phyloP scores from a whole-genome alignment of 2,888 invertebrate species.

The Monopis laevigella region DNA sequence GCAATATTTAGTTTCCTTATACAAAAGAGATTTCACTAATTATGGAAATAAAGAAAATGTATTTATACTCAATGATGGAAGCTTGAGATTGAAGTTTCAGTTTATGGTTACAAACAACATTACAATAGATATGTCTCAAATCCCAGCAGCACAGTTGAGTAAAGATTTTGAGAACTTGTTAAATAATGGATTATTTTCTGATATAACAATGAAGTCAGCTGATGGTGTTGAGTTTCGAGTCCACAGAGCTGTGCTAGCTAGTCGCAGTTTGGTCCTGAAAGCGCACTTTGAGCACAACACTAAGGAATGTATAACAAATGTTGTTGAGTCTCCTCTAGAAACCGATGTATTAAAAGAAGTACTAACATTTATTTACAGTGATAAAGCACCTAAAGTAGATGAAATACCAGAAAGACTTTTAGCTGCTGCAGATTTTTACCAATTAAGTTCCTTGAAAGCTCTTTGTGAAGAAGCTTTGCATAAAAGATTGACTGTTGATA shows the following conservation, averaged over 20 bases:
- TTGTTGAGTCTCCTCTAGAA: conserved; percentile 47
- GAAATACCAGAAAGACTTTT: conserved; percentile 52
- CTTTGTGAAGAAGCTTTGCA: conserved; percentile 53
- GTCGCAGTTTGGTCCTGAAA: conserved; percentile 49
- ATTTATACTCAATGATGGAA: too few species aligned
- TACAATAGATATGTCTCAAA: conserved; percentile 36
- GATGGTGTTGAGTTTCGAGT: conserved; percentile 48
- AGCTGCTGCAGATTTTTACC: conserved; percentile 56
- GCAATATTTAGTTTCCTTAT: conserved; percentile 52
- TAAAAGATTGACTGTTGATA: conserved; percentile 50
- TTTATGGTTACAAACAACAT: conserved; percentile 53
- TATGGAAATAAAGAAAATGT: too few species aligned
- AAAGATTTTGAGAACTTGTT: conserved; percentile 50
- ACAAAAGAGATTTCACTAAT: conserved; percentile 37
- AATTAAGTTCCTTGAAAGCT: conserved; percentile 45
- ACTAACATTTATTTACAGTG: conserved; percentile 50
- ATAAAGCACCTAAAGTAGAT: conserved; percentile 50
- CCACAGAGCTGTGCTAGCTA: conserved; percentile 52
- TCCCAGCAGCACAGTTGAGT: conserved; percentile 44
- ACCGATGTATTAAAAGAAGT: conserved; percentile 48
- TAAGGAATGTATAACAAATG: conserved; percentile 44
- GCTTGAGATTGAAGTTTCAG: conserved; percentile 47
- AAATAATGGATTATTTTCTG: conserved; percentile 45
- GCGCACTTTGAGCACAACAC: conserved; percentile 59
- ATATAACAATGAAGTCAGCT: conserved; percentile 48